A percentile compares a stretch with the other conserved stretches of the same genome.
Conservation (phyloP, 2,888 invertebrate genomes). For the Xestobium rufovillosum region DNA sequence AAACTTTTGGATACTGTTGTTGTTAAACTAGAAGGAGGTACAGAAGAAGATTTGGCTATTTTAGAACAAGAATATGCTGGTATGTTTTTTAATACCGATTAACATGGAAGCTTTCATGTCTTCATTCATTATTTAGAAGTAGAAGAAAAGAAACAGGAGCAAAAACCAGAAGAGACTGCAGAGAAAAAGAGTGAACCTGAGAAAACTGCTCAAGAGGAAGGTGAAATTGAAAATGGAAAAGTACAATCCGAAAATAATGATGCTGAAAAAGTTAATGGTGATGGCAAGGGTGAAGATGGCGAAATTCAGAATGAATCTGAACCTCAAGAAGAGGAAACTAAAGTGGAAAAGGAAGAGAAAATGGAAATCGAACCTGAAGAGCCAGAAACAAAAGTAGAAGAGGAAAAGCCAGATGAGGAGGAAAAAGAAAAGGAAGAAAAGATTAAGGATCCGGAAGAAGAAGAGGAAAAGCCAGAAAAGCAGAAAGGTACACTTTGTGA, state of each 20-base stretch:
- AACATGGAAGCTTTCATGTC: neutral
- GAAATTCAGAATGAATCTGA: constrained; percentile 27
- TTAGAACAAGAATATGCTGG: constrained; percentile 63
- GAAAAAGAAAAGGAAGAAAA: constrained; percentile 12
- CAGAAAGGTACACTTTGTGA: constrained; percentile 5
- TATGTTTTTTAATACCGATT: constrained; percentile 23
- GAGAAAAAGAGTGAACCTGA: constrained; percentile 14
- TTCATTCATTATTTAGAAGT: constrained; percentile 26
- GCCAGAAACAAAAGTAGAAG: constrained; percentile 44
- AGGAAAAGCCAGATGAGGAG: constrained; percentile 34
- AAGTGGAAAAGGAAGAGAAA: constrained; percentile 30
- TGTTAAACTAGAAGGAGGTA: constrained; percentile 90
- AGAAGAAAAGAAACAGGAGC: constrained; percentile 28
- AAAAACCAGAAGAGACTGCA: constrained; percentile 20
- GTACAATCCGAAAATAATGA: constrained; percentile 33
- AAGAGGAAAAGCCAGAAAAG: constrained; percentile 18
- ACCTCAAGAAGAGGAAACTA: constrained; percentile 24
- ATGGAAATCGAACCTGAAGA: constrained; percentile 40
- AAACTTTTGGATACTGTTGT: constrained; percentile 92
- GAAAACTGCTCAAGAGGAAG: constrained; percentile 19
- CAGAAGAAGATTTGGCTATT: constrained; percentile 77
- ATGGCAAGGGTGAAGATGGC: constrained; percentile 20
- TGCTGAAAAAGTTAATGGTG: constrained; percentile 36
- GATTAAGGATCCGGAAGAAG: constrained; percentile 18
- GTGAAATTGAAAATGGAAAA: constrained; percentile 25